A percentile compares a stretch with the other conserved stretches of the same genome.
Conservation (phyloP, 2,113 vertebrate species). For the Gasterosteus aculeatus region DNA sequence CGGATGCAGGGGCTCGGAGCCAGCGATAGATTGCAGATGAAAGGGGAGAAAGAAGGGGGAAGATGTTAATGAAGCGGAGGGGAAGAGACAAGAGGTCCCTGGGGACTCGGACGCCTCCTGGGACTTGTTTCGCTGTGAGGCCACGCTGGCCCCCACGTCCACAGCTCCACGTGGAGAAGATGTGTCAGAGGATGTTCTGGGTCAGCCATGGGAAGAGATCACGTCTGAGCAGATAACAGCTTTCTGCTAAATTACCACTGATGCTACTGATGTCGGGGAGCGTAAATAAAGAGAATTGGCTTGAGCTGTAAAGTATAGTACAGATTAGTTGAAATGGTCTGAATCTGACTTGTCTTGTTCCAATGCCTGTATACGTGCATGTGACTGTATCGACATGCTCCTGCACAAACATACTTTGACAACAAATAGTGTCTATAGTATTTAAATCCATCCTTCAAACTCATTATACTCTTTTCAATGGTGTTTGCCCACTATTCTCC, state of each 20-base stretch:
- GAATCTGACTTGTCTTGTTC: slow-evolving; percentile 2
- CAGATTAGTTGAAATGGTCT: slow-evolving; percentile 1
- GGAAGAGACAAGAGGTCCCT: slow-evolving; percentile 73
- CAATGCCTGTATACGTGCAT: neutral
- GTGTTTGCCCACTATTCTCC: slow-evolving; percentile 76
- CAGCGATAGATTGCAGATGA: slow-evolving; percentile 75
- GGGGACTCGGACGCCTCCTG: slow-evolving; percentile 47
- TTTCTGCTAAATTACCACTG: slow-evolving; percentile 66
- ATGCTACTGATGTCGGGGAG: slow-evolving; percentile 54
- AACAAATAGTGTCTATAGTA: neutral
- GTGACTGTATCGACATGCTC: neutral
- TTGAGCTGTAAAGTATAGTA: slow-evolving; percentile 17
- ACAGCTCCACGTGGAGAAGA: slow-evolving; percentile 67
- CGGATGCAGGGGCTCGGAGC: slow-evolving; percentile 72
- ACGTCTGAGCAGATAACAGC: slow-evolving; percentile 66
- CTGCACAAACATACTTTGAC: slow-evolving; percentile 3
- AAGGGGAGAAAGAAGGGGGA: slow-evolving; percentile 65
- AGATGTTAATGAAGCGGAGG: slow-evolving; percentile 75
- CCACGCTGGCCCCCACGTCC: slow-evolving; percentile 69
- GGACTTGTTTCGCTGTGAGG: slow-evolving; percentile 73
- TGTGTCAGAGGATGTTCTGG: slow-evolving; percentile 75
- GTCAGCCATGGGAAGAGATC: slow-evolving; percentile 77
- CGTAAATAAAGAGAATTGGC: slow-evolving; percentile 41
- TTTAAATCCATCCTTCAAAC: slow-evolving; percentile 3
- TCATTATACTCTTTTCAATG: slow-evolving; percentile 37